These are phyloP conservation scores for Rostratula benghalensis DNA, from an alignment of 2,113 vertebrate genomes.

Conservation along the genomic window DNA sequence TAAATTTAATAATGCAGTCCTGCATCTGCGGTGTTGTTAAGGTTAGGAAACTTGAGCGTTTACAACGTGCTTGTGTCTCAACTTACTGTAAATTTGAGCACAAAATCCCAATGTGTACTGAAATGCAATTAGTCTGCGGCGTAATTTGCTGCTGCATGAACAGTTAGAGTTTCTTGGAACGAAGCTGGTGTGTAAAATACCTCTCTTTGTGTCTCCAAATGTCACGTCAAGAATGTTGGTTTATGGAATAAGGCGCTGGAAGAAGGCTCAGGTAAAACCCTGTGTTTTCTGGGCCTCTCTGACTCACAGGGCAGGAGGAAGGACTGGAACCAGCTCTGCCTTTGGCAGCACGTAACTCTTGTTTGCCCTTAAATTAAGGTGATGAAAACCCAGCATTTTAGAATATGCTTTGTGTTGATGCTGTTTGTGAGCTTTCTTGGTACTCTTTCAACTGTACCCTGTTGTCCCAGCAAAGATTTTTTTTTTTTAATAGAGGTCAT, in stretches of 20 bases:
- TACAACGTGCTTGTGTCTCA: not conserved
- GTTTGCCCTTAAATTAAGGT: not conserved
- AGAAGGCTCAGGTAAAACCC: not conserved
- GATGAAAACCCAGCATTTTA: not conserved
- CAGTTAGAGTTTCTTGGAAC: not conserved
- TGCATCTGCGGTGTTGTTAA: not conserved
- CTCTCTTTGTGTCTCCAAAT: not conserved
- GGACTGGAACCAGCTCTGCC: not conserved
- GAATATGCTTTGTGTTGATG: not conserved
- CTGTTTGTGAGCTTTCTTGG: not conserved
- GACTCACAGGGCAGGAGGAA: not conserved
- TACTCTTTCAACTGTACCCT: not conserved
- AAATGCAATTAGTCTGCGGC: not conserved
- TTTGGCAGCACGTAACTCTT: not conserved
- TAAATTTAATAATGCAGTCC: not conserved
- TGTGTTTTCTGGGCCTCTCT: fast-evolving
- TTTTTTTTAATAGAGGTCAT: not conserved
- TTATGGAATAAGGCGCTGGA: not conserved
- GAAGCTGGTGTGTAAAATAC: not conserved
- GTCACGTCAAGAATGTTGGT: not conserved
- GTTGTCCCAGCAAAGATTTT: not conserved
- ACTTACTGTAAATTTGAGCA: not conserved
- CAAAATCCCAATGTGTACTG: not conserved
- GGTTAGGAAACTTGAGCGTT: not conserved
- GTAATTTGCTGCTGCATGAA: not conserved